These are phyloP conservation scores for Laupala kohalensis DNA, from an alignment of 1,140 invertebrate genomes.

Conservation along the genomic window DNA sequence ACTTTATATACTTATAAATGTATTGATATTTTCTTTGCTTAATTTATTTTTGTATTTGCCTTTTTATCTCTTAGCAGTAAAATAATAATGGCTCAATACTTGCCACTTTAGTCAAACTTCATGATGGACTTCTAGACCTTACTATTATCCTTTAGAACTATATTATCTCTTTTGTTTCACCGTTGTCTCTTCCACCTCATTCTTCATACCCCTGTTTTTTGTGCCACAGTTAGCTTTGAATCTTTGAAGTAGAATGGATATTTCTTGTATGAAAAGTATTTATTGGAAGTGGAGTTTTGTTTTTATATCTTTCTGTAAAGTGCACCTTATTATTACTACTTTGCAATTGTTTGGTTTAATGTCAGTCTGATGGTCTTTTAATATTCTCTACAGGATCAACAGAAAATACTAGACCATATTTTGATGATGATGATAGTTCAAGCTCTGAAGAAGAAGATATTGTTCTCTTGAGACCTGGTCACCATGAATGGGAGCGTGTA, in stretches of 20 bases:
- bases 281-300: not conserved
- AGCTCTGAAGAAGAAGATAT: constrained; percentile 14
- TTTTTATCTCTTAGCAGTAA: no score
- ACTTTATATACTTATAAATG: no score
- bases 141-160: no score
- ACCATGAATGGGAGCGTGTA: not conserved
- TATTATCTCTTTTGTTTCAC: no score
- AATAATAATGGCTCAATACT: no score
- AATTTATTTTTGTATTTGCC: no score
- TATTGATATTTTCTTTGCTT: no score
- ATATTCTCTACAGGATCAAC: not conserved
- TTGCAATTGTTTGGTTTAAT: no score
- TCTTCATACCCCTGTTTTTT: no score
- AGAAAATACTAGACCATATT: constrained; percentile 13
- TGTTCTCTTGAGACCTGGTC: constrained; percentile 6
- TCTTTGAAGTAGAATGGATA: not conserved
- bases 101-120: no score
- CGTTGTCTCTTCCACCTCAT: no score
- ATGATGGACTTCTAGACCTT: no score
- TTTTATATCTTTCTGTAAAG: not conserved
- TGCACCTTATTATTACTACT: not conserved
- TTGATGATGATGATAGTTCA: constrained; percentile 14
- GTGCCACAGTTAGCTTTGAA: not conserved
- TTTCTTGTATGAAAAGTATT: not conserved
- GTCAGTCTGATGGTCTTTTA: not conserved